Base-by-base conservation (phyloP, 2,797 vertebrate species). In the Danio kyathit region DNA sequence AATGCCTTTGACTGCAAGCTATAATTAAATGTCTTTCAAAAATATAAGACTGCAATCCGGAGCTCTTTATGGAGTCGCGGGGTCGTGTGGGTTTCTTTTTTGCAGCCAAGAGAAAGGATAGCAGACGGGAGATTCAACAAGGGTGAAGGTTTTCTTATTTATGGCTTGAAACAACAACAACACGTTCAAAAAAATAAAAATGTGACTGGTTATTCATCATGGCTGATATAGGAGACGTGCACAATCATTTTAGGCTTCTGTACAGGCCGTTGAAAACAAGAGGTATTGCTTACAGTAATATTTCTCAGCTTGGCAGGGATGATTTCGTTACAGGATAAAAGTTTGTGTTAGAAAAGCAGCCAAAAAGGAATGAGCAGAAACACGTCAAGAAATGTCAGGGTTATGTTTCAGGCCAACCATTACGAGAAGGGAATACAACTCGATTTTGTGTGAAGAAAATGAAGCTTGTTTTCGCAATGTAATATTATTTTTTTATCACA, bases 11-110 rank as follows among this genome's bases (percentile, higher is more conserved):
- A 88, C 88, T 90, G 88, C 90, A 94, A 89, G 90, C 92, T 92
- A 91, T 92, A 95, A 94, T 95, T 94, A 93, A 92, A 90, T 91
- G 92, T 91, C 90, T 92, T 92, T 92, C 92, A 94, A 93, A 63
- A 94, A 92, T 90, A 91, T 88, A 92, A 86, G 90, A 89, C 90
- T 92, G 92, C 90, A 91, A 92, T 92, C 93, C 90, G 88, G 90
- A 91, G 91, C 88, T 86, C 81, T 88, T 89, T 91, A 87, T 89
- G 60, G 57, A 86, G 87, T 88, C 89, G 91, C 91, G 87, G 90
- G 90, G 89, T 89, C 88, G 88, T 90, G 85, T 87, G 86, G 85
- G 91, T 91, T 91, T 91, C 88, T 56, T 89, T 91, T 90, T 86
- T 29, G 29, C 82, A 86, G 80, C 76, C 73, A 84, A 86, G 86